Conservation (phyloP, 2,888 invertebrate genomes). For the Pristionchus arcanus region DNA sequence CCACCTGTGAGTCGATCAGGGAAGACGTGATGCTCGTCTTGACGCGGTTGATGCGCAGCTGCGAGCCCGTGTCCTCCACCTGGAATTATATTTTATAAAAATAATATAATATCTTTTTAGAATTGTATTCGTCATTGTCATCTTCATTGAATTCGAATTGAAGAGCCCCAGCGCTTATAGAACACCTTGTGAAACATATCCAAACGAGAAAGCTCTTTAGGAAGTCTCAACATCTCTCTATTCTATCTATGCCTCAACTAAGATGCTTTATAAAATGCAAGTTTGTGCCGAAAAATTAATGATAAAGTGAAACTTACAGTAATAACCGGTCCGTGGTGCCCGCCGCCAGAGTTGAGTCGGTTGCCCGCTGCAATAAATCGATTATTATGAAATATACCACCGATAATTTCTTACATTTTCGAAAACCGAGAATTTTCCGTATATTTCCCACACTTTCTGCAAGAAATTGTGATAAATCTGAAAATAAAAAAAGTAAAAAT, state of each 20-base stretch:
- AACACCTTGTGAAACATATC: not conserved
- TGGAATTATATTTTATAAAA: not conserved
- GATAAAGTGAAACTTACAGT: not conserved
- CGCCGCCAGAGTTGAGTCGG: constrained; percentile 28
- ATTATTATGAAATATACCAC: not conserved
- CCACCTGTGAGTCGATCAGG: constrained; percentile 63
- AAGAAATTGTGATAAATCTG: no score
- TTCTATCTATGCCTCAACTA: no score
- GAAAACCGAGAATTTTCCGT: no score
- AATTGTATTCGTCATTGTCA: not conserved
- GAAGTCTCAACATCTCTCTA: no score
- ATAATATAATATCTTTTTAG: constrained; percentile 58
- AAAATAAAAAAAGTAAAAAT: no score
- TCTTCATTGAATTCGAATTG: not conserved
- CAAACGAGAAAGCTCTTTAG: no score
- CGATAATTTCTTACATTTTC: not conserved
- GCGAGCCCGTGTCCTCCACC: constrained; percentile 75
- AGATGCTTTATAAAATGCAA: no score
- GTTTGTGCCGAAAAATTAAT: not conserved
- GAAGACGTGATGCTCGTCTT: constrained; percentile 64
- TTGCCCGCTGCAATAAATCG: constrained; percentile 7
- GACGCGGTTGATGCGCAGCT: constrained; percentile 66
- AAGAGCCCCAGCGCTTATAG: not conserved
- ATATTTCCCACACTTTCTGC: no score
- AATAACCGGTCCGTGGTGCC: constrained; percentile 69